Evolutionary conservation across 2,888 invertebrate species (phyloP).

Genomic region (Leptinotarsa tumamoca): DNA sequence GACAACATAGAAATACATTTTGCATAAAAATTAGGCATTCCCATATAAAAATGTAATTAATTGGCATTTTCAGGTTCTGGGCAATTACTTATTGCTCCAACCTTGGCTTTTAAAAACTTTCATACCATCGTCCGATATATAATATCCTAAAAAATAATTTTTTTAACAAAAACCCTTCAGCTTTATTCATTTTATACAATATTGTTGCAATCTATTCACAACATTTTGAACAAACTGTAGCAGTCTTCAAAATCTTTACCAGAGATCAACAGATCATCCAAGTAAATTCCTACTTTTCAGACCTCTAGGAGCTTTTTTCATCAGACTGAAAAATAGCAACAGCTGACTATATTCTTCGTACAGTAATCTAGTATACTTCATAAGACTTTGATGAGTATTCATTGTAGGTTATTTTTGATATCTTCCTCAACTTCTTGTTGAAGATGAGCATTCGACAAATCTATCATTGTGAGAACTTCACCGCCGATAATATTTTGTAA

Average conservation of each 20-base stretch:
- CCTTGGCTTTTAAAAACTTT: background rate
- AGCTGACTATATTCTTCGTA: background rate
- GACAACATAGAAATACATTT: slow-evolving; percentile 1
- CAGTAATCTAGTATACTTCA: background rate
- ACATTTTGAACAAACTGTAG: background rate
- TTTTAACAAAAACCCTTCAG: background rate
- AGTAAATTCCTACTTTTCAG: background rate
- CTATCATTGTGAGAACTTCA: background rate
- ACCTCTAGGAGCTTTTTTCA: background rate
- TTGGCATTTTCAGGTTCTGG: background rate
- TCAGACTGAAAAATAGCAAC: background rate
- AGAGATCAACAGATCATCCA: background rate
- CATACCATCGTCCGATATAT: background rate
- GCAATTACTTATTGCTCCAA: background rate
- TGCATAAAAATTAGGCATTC: background rate
- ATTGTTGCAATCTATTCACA: background rate
- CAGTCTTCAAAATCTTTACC: background rate
- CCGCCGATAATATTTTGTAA: background rate
- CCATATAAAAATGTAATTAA: background rate
- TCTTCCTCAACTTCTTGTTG: background rate
- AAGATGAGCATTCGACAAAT: slow-evolving; percentile 1
- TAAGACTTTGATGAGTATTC: background rate
- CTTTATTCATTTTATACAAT: background rate
- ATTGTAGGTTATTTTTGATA: background rate
- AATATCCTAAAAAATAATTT: background rate